Evolutionary conservation across 2,113 vertebrate genomes (phyloP).

Genomic region (Salvator merianae): DNA sequence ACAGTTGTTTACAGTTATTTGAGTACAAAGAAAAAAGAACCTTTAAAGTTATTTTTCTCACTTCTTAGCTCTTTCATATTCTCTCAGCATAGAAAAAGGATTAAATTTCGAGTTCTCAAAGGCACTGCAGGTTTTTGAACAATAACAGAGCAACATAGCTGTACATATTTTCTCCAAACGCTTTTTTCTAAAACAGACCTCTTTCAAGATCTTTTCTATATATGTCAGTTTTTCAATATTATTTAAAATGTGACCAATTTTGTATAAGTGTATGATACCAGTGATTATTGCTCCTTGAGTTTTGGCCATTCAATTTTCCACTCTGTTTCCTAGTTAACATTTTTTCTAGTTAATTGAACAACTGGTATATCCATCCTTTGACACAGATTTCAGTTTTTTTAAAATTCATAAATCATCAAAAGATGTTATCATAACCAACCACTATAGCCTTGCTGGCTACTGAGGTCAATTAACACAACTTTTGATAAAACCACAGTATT

Average conservation of each 20-base stretch:
- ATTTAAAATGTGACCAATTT: background rate
- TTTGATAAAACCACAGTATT: no score
- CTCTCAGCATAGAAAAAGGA: background rate
- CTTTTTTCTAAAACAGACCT: background rate
- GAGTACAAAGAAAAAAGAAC: conserved; percentile 18
- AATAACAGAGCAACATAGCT: background rate
- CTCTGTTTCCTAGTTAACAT: background rate
- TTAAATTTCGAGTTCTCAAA: background rate
- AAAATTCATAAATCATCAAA: background rate
- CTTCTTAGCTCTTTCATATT: conserved; percentile 4
- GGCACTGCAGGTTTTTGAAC: background rate
- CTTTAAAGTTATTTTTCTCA: background rate
- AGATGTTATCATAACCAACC: no score
- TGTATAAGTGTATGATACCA: background rate
- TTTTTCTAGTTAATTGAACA: background rate
- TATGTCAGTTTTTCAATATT: background rate
- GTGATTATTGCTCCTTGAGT: background rate
- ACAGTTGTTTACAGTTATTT: conserved; percentile 24
- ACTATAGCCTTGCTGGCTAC: no score
- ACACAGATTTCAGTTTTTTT: no score
- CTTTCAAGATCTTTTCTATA: background rate
- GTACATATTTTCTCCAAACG: background rate
- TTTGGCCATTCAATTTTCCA: background rate
- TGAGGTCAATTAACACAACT: no score
- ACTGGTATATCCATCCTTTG: background rate